Conservation (phyloP, 2,888 invertebrate species). For the Latrodectus hesperus region DNA sequence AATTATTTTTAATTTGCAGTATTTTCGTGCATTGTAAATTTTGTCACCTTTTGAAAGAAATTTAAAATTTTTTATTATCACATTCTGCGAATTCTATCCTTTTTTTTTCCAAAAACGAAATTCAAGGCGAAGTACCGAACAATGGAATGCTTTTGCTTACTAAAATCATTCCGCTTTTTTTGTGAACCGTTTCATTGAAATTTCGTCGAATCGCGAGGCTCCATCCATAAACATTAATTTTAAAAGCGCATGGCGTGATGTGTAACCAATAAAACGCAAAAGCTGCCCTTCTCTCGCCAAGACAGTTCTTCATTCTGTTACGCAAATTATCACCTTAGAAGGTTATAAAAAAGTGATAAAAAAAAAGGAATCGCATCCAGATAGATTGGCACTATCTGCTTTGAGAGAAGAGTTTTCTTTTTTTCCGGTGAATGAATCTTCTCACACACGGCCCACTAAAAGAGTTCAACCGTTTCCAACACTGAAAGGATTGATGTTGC, state of each 20-base stretch:
- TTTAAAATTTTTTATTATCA: no score
- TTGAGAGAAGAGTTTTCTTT: neutral
- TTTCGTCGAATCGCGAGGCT: neutral
- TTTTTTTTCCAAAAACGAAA: no score
- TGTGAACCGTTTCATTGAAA: no score
- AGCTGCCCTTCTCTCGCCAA: neutral
- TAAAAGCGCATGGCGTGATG: neutral
- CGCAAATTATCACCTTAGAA: neutral
- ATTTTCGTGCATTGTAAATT: no score
- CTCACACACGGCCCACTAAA: conserved; percentile 7
- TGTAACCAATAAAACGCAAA: conserved; percentile 2
- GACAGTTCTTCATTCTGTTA: neutral
- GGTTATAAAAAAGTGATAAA: conserved; percentile 5
- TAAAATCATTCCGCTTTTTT: no score
- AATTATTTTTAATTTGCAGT: no score
- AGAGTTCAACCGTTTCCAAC: neutral
- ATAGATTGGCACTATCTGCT: neutral
- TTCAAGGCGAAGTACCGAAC: no score
- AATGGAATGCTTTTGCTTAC: no score
- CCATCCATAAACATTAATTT: neutral
- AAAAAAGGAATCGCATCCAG: neutral
- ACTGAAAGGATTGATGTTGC: no score
- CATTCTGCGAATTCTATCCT: no score
- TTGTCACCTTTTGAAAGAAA: no score
- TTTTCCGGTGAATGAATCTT: neutral